These are phyloP conservation scores for Phlogophora meticulosa DNA, from an alignment of 2,888 invertebrate species.

Conservation along the genomic window DNA sequence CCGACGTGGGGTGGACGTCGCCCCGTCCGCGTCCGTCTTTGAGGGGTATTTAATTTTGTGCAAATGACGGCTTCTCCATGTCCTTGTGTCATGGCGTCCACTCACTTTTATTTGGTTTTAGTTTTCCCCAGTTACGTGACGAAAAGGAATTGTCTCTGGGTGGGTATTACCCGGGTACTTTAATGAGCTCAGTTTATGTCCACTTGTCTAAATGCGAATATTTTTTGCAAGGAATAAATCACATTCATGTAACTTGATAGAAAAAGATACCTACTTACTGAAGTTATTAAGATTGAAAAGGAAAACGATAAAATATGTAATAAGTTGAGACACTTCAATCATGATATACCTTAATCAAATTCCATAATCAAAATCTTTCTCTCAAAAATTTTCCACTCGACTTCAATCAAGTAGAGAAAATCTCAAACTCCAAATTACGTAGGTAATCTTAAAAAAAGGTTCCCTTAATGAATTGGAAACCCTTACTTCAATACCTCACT, in stretches of 20 bases:
- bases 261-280: slow-evolving; percentile 17
- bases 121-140: slow-evolving; percentile 22
- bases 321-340: slow-evolving; percentile 47
- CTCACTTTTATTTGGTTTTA: slow-evolving; percentile 51
- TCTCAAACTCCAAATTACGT: slow-evolving; percentile 39
- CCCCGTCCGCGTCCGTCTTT: slow-evolving; percentile 80
- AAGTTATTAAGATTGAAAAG: slow-evolving; percentile 36
- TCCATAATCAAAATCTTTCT: slow-evolving; percentile 40
- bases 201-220: neutral
- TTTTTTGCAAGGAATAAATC: neutral
- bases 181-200: too few relatives aligned
- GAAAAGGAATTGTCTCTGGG: slow-evolving; percentile 9
- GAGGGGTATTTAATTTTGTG: slow-evolving; percentile 88
- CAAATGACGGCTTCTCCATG: slow-evolving; percentile 77
- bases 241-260: slow-evolving; percentile 31
- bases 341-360: slow-evolving; percentile 55
- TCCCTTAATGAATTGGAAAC: slow-evolving; percentile 33
- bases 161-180: too few relatives aligned
- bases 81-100: slow-evolving; percentile 57
- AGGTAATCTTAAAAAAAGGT: slow-evolving; percentile 46
- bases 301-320: slow-evolving; percentile 43
- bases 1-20: slow-evolving; percentile 67
- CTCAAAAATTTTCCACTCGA: slow-evolving; percentile 38
- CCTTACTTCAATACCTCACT: slow-evolving; percentile 30
- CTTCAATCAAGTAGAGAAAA: slow-evolving; percentile 45